Evolutionary conservation across 2,888 invertebrate genomes (phyloP), one percentile per base, ranked within the genome.

Genomic region (Loripinus fragilis): DNA sequence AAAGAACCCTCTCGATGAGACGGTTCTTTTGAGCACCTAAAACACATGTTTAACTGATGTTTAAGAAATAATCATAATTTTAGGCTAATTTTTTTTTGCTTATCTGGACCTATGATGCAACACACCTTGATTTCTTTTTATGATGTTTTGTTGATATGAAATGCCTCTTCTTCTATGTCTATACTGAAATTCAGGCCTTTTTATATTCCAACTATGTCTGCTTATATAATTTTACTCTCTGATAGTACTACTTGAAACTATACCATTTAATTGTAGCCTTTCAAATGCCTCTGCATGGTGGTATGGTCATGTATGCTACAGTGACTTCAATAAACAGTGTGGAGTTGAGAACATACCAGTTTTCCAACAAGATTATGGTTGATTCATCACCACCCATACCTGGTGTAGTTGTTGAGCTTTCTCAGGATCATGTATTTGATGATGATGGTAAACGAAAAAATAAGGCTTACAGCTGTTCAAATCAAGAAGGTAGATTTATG

Each of bases 351-450:
- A 45, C 79, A 8, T 76, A 80, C 12, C 76, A 81, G 15, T 81
- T 83, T 72, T 87, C 88, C 25, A 64, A 71, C 0, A 72, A 76
- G 17, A 86, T 88, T 23, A 69, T 35, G 28, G 77, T 89, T 23
- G 89, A 89, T 68, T 73, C 71, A 30, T 88, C 87, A 12, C 86
- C 88, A 0, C 88, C 89, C 0, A 41, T 72, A 15, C 72, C 75
- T 17, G 85, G 86, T 12, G 72, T 65, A 30, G 87, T 87, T n/a
- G 85, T 87, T 17, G 88, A 87, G 65, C 71, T 88, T 2, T 76
- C 71, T 25, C 80, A 80, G n/a, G 71, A 55, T 0, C 85, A 80
- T 65, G 71, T 67, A 8, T 77, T 67, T 15, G 55, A 67, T 55
- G 45, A 52, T 10, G 41, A 15, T n/a, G 73, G 55, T 20, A 64